Evolutionary conservation across 2,113 vertebrate species (phyloP).

Genomic region (Gymnobelideus leadbeateri): DNA sequence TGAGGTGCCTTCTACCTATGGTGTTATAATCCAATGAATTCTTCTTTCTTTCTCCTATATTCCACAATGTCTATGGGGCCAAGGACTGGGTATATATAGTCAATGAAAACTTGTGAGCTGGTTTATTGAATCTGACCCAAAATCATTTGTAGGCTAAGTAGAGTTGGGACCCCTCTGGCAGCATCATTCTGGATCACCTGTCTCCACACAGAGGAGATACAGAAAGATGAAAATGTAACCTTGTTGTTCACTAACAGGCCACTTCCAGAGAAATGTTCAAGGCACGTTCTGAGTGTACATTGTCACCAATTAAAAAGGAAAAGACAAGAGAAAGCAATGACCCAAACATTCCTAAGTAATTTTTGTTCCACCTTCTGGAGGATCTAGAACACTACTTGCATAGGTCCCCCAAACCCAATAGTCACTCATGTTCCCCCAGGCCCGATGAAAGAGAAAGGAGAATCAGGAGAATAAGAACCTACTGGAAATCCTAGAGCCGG

Average conservation of each 20-base stretch:
- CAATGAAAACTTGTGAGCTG: not conserved
- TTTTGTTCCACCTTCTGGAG: conserved; percentile 56
- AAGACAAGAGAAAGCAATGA: not conserved
- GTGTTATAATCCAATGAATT: not conserved
- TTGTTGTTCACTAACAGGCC: not conserved
- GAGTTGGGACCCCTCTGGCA: not conserved
- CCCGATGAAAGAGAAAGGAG: conserved; percentile 68
- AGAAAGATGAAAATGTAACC: not conserved
- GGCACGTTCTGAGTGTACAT: not conserved
- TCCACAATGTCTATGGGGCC: not conserved
- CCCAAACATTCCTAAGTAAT: not conserved
- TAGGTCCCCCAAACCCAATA: conserved; percentile 37
- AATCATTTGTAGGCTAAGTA: not conserved
- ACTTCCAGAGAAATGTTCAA: not conserved
- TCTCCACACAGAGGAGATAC: not conserved
- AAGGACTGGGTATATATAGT: not conserved
- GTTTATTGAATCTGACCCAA: not conserved
- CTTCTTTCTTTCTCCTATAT: not conserved
- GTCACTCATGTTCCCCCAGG: not conserved
- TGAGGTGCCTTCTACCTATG: not conserved
- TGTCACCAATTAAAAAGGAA: not conserved
- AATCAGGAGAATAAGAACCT: conserved; percentile 51
- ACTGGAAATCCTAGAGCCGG: conserved; percentile 43
- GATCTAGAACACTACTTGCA: conserved; percentile 20
- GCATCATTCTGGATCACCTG: not conserved